Evolutionary conservation across 1,140 invertebrate species (phyloP), one percentile per base, ranked within the genome.

Genomic region (Maniola jurtina): DNA sequence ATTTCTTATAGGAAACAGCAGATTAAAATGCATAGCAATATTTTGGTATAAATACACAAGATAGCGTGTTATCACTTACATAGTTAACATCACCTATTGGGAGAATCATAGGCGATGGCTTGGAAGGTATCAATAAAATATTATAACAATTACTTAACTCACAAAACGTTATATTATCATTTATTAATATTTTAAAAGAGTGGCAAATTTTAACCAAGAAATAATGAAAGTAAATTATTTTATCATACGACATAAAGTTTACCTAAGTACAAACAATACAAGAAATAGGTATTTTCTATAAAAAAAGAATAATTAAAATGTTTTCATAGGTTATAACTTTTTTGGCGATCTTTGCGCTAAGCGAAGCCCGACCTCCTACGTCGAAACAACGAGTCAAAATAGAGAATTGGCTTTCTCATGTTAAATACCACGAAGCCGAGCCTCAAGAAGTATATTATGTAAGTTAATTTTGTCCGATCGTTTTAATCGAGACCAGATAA

Each of bases 401-500:
- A 60, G 69, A 75, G 65, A 70, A 68, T 54, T 58, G 47, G 61
- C 63, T 58, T 45, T 65, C 55, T 64, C 61, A 84, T 50, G 74
- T 78, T 34, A 80, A 74, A 63, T 58, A 59, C 40, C 61, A 83
- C 4, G 62, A 68, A 54, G 77, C 79, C 6, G 67, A 77, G 69
- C 77, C 83, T 79, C 77, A 80, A 79, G 83, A 83, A 33, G 77
- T 72, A 25, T 4, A 25, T 84, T 89, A 89, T 76, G 86, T 87
- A 68, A 77, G 82, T 50, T 16, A n/a, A 47, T n/a, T 73, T n/a
- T 47, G n/a, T 47, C 45, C 1, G 25, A 25, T 4, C 4, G 1
- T 25, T 25, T 25, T 6, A 6, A n/a, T 3, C 6, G n/a, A 47
- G 6, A 50, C 11, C 47, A 54, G 33, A 16, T 16, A 16, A 16